phyloP scores from a whole-genome alignment of 2,888 invertebrate genomes.

The Amblyjoppa proteus region DNA sequence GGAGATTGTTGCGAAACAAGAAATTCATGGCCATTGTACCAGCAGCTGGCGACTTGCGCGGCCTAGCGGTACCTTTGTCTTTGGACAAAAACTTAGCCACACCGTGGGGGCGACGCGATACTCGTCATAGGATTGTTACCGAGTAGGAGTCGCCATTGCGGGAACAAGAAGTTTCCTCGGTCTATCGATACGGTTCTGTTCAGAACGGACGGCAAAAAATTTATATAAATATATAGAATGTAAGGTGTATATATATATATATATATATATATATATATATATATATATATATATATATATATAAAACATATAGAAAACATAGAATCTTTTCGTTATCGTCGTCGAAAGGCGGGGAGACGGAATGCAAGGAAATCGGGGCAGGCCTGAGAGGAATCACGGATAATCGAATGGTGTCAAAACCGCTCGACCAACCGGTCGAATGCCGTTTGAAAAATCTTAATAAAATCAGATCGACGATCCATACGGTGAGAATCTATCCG shows the following conservation, averaged over 20 bases:
- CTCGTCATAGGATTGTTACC: conserved; percentile 8
- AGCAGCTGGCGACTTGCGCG: conserved; percentile 41
- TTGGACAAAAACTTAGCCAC: conserved; percentile 48
- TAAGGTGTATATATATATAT: background rate
- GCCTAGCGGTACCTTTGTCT: conserved; percentile 61
- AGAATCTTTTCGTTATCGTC: background rate
- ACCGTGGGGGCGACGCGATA: conserved; percentile 3
- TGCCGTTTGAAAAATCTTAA: conserved; percentile 61
- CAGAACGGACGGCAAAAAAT: background rate
- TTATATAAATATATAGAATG: background rate
- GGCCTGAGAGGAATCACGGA: conserved; percentile 16
- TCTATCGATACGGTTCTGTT: conserved; percentile 6
- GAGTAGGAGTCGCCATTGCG: conserved; percentile 30
- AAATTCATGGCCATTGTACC: conserved; percentile 66
- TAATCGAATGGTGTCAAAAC: conserved; percentile 29
- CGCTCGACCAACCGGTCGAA: conserved; percentile 15
- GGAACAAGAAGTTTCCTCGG: background rate
- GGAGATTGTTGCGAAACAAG: conserved; percentile 63
- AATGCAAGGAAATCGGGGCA: background rate
- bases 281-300: too few relatives aligned
- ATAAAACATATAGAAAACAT: background rate
- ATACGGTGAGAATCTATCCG: conserved; percentile 66
- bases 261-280: too few relatives aligned
- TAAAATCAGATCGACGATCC: conserved; percentile 59
- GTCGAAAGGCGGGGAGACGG: background rate